Evolutionary conservation across 2,797 vertebrate genomes (phyloP), one percentile per base, ranked within the genome.

Genomic region (Fistularia tabacaria): DNA sequence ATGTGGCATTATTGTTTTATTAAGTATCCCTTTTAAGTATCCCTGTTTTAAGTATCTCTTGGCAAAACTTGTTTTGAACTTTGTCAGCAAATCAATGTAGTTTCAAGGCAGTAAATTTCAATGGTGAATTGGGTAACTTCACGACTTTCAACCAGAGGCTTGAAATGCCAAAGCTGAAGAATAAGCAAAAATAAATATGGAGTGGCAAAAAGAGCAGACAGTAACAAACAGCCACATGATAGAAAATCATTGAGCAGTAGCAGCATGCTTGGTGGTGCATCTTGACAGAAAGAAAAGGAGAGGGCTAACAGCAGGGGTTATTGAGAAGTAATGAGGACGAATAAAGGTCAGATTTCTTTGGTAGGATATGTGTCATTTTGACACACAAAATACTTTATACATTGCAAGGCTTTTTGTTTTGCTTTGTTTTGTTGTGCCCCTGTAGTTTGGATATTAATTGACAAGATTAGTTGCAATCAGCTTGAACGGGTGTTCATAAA

Each of bases 181-280:
- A 25, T 25, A 25, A 25, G 25, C 25, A 25, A 25, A 25, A 25
- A 3, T 25, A 25, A 25, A 25, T 25, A 25, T 2, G 25, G 25
- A 5, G 25, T 25, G 25, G 25, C 25, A 3, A 25, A n/a, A 25
- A 25, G 25, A 25, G 25, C 25, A 14, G 13, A 43, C 9, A 14
- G n/a, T 1, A 44, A 40, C 10, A 15, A 1, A 40, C 5, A 14
- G 43, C 9, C 46, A 38, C 57, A 44, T n/a, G n/a, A 45, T 11
- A 6, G 8, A 38, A 39, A 6, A 9, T 13, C 0, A 40, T 48
- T 43, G 54, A 48, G 57, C n/a, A 49, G 8, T 63, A 46, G 44
- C 4, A 49, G 69, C 62, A 8, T 36, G 14, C 7, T 37, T 14
- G 59, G 69, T 71, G 45, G 75, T 76, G 74, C 13, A 78, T 74